phyloP scores from a whole-genome alignment of 1,140 invertebrate genomes.

The Pachypeltis micranthus region DNA sequence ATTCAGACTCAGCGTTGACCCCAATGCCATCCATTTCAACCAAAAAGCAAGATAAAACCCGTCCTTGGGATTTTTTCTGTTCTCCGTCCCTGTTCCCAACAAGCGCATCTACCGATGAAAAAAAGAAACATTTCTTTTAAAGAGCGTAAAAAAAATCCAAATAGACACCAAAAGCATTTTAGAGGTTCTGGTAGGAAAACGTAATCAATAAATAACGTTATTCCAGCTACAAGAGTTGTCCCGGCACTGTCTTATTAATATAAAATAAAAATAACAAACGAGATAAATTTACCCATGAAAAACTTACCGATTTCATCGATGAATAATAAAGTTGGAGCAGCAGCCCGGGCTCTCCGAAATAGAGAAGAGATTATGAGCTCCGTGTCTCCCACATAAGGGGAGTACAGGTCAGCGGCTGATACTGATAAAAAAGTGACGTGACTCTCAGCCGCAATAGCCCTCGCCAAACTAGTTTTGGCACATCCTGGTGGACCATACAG shows the following conservation, averaged over 20 bases:
- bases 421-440: constrained; percentile 48
- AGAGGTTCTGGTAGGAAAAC: too few species aligned
- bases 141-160: not conserved
- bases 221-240: too few species aligned
- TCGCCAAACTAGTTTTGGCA: constrained; percentile 58
- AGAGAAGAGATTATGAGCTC: constrained; percentile 47
- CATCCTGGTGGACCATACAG: constrained; percentile 67
- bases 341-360: constrained; percentile 51
- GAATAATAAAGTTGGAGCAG: constrained; percentile 56
- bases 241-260: too few species aligned
- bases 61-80: constrained; percentile 43
- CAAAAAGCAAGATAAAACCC: constrained; percentile 51
- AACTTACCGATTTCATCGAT: constrained; percentile 59
- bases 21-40: constrained; percentile 58
- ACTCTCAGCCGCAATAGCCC: constrained; percentile 49
- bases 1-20: constrained; percentile 10
- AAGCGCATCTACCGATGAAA: constrained; percentile 41
- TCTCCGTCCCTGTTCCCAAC: constrained; percentile 41
- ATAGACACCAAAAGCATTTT: not conserved
- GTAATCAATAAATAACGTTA: too few species aligned
- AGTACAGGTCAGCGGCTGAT: constrained; percentile 53
- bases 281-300: too few species aligned
- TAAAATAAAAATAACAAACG: too few species aligned
- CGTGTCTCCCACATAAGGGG: constrained; percentile 53
- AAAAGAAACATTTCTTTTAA: constrained; percentile 21